Conservation (phyloP, 2,113 vertebrate genomes). For the Oryzias woworae region DNA sequence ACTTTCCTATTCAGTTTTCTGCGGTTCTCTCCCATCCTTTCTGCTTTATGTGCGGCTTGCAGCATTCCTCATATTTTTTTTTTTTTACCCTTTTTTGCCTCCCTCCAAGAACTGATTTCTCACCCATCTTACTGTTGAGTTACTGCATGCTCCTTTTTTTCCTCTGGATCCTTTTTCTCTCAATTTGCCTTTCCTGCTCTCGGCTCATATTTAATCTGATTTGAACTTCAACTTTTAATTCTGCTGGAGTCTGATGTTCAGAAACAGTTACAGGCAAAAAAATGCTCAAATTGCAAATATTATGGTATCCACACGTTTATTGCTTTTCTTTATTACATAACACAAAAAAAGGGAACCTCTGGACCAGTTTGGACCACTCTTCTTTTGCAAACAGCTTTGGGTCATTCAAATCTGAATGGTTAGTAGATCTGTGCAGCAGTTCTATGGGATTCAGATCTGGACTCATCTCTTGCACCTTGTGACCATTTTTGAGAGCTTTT, state of each 20-base stretch:
- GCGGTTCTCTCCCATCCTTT: background rate
- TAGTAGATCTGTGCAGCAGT: no score
- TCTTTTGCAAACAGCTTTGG: no score
- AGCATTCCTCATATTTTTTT: background rate
- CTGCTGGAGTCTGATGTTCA: background rate
- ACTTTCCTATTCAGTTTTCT: conserved; percentile 1
- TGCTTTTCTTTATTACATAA: no score
- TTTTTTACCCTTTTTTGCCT: background rate
- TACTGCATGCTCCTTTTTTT: no score
- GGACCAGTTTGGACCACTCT: no score
- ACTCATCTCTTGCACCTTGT: no score
- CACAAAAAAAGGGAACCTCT: no score
- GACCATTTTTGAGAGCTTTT: no score
- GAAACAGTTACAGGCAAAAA: no score
- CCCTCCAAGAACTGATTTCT: background rate
- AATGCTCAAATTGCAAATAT: background rate
- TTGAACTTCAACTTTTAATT: background rate
- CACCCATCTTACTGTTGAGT: background rate
- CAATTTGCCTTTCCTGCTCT: background rate
- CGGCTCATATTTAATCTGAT: background rate
- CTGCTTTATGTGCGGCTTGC: background rate
- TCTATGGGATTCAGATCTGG: no score
- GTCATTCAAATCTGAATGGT: no score
- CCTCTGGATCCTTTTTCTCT: background rate
- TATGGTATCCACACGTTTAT: no score